These are phyloP conservation scores for Stercorarius parasiticus DNA, from an alignment of 2,113 vertebrate genomes.

Conservation along the genomic window DNA sequence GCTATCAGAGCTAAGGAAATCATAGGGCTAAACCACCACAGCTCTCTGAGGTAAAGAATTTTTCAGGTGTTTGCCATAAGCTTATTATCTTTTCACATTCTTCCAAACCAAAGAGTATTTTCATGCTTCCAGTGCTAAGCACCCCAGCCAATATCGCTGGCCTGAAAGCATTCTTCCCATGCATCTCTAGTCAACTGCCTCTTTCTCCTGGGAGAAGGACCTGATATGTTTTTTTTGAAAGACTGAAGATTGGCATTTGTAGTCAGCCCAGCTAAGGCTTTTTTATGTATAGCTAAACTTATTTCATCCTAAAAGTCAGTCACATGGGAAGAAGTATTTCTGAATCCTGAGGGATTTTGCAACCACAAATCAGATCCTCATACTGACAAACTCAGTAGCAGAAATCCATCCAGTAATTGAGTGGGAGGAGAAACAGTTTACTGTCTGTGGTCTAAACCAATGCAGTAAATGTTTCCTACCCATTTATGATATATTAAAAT, in stretches of 20 bases:
- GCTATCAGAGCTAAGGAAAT: not conserved
- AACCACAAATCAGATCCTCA: not conserved
- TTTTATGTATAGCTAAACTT: not conserved
- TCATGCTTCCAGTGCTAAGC: constrained; percentile 41
- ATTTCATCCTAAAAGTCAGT: not conserved
- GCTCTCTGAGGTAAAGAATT: not conserved
- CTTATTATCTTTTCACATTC: constrained; percentile 33
- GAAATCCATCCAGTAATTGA: not conserved
- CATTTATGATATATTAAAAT: not conserved
- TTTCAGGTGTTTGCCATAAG: not conserved
- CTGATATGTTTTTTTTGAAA: not conserved
- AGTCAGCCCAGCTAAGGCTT: not conserved
- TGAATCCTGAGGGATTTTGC: not conserved
- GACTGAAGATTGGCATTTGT: not conserved
- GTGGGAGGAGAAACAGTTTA: not conserved
- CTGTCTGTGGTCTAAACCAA: not conserved
- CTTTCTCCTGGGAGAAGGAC: not conserved
- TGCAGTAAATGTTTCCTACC: not conserved
- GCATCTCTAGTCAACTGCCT: not conserved
- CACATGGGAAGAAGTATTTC: not conserved
- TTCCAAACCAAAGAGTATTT: constrained; percentile 28
- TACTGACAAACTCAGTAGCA: not conserved
- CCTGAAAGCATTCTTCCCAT: not conserved
- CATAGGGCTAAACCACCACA: not conserved
- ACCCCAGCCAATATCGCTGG: not conserved